These are phyloP conservation scores for Baryphthengus martii DNA, from an alignment of 2,113 vertebrate species.

Conservation along the genomic window DNA sequence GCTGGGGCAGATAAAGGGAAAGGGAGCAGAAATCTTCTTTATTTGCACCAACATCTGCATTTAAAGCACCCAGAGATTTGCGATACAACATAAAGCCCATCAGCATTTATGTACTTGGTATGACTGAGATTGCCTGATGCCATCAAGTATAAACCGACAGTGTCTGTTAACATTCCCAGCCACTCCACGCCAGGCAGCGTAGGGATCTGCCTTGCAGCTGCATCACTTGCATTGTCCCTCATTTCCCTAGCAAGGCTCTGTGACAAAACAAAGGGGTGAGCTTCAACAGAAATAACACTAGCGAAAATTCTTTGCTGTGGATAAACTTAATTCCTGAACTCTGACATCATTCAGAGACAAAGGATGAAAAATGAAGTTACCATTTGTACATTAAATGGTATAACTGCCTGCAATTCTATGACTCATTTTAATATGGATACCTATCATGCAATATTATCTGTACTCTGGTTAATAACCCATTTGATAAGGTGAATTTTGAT, in stretches of 20 bases:
- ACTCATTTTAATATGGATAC: constrained; percentile 42
- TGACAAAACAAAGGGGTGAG: constrained; percentile 13
- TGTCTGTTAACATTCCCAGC: neutral
- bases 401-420: constrained; percentile 32
- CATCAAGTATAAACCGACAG: neutral
- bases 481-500: constrained; percentile 42
- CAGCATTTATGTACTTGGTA: constrained; percentile 6
- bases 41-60: constrained; percentile 33
- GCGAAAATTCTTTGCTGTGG: constrained; percentile 15
- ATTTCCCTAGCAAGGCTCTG: neutral
- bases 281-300: constrained; percentile 3
- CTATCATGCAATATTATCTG: constrained; percentile 50
- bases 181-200: neutral
- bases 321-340: constrained; percentile 23
- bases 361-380: constrained; percentile 55
- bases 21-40: constrained; percentile 31
- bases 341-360: constrained; percentile 41
- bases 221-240: neutral
- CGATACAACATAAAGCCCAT: constrained; percentile 11
- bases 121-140: constrained; percentile 62
- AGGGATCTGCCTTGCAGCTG: neutral
- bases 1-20: neutral
- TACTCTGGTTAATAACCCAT: constrained; percentile 48
- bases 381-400: constrained; percentile 53
- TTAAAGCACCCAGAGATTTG: constrained; percentile 48